Percentiles rank a stretch among this genome's conserved stretches.
phyloP scores from a whole-genome alignment of 30 jellyfish, hydroid and myxozoan species.

The Hydractinia symbiolongicarpus region DNA sequence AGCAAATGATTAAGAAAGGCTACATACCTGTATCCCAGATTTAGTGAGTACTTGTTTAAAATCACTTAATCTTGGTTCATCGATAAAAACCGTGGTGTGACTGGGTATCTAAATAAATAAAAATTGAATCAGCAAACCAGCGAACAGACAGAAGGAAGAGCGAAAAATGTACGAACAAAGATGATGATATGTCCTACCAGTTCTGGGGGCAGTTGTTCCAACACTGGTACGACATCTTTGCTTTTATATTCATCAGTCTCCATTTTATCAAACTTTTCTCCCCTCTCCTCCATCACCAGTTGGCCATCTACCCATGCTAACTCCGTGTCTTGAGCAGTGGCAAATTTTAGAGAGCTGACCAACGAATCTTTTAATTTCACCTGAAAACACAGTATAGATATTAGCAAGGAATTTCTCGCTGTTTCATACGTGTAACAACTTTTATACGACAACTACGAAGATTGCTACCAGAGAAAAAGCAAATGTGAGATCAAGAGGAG shows the following conservation, averaged over 20 bases:
- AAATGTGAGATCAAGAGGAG: background rate
- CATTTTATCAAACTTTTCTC: slow-evolving; percentile 32
- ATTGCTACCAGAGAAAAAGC: background rate
- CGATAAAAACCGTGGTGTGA: slow-evolving; percentile 80
- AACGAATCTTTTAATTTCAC: slow-evolving; percentile 86
- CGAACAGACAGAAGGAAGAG: background rate
- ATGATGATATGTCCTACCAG: slow-evolving; percentile 25
- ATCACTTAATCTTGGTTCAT: slow-evolving; percentile 93
- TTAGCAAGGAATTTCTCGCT: no score
- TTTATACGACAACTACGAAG: background rate
- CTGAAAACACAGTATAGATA: slow-evolving; percentile 12
- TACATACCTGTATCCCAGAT: slow-evolving; percentile 81
- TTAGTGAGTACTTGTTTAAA: slow-evolving; percentile 86
- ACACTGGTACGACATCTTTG: slow-evolving; percentile 76
- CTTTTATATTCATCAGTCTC: slow-evolving; percentile 49
- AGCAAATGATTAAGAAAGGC: background rate
- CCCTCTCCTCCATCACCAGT: slow-evolving; percentile 60
- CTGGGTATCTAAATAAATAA: slow-evolving; percentile 60
- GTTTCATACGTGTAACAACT: background rate
- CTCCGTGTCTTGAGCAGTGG: slow-evolving; percentile 84
- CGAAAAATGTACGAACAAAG: background rate
- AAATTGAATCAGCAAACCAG: background rate
- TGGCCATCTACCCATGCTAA: slow-evolving; percentile 99
- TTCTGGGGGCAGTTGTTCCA: slow-evolving; percentile 86
- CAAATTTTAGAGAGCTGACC: slow-evolving; percentile 85